Conservation (phyloP, 2,888 invertebrate species). For the Ecliptopera silaceata region DNA sequence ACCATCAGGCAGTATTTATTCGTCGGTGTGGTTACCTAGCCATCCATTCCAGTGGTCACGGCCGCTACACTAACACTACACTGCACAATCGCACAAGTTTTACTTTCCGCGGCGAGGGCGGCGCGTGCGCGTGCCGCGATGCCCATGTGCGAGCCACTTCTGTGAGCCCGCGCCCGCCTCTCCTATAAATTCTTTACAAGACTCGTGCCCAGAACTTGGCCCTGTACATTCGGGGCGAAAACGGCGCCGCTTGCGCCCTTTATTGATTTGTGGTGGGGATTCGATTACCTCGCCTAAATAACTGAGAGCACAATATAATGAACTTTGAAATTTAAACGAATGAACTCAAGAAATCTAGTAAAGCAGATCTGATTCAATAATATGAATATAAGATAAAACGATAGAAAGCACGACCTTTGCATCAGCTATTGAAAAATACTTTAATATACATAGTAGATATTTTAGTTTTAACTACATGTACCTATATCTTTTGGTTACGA, state of each 20-base stretch:
- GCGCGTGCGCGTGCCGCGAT: conserved; percentile 38
- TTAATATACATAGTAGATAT: too few species aligned
- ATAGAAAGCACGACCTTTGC: not conserved
- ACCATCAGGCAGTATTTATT: conserved; percentile 8
- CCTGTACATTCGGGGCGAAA: conserved; percentile 69
- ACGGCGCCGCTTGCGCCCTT: conserved; percentile 50
- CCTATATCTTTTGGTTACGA: too few species aligned
- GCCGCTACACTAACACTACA: conserved; percentile 55
- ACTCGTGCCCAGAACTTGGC: conserved; percentile 73
- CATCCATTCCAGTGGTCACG: conserved; percentile 64
- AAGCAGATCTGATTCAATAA: too few species aligned
- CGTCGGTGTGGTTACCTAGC: conserved; percentile 56
- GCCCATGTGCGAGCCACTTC: conserved; percentile 28
- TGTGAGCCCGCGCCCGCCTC: conserved; percentile 49
- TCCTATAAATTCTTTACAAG: conserved; percentile 78
- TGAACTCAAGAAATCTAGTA: too few species aligned
- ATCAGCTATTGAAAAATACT: not conserved
- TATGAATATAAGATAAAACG: too few species aligned
- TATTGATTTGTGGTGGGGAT: not conserved
- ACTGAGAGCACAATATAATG: not conserved
- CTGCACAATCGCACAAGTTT: conserved; percentile 58
- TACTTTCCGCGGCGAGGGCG: conserved; percentile 49
- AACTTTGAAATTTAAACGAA: not conserved
- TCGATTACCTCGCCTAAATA: not conserved
- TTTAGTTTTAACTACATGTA: too few species aligned